Percentiles rank a stretch among this genome's conserved stretches.
These are phyloP conservation scores for Holothuria scabra DNA, from an alignment of 53 echinoderm and acorn worm species.

Conservation along the genomic window DNA sequence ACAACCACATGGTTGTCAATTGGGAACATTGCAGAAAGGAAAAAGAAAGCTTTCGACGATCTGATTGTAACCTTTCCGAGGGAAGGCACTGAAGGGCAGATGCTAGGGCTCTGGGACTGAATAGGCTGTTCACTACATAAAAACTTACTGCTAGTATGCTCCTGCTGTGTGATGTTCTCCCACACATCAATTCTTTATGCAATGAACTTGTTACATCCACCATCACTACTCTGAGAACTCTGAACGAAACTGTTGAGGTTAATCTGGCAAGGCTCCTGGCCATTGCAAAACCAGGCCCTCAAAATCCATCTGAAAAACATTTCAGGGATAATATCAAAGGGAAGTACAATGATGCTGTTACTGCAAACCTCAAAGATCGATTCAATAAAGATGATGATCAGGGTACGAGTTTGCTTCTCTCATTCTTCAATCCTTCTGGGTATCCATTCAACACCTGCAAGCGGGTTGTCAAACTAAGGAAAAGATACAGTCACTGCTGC, in stretches of 20 bases:
- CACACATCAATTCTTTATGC: constrained; percentile 32
- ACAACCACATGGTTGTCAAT: constrained; percentile 65
- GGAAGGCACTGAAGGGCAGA: constrained; percentile 63
- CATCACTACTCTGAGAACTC: constrained; percentile 40
- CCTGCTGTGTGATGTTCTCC: constrained; percentile 68
- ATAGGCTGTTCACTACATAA: constrained; percentile 44
- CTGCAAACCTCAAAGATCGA: constrained; percentile 36
- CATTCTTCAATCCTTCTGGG: constrained; percentile 31
- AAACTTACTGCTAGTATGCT: constrained; percentile 61
- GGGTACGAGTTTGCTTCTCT: constrained; percentile 37
- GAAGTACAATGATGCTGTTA: constrained; percentile 23
- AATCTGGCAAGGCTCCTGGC: constrained; percentile 38
- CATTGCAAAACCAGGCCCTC: constrained; percentile 37
- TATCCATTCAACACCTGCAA: constrained; percentile 3
- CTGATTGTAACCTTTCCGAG: constrained; percentile 58
- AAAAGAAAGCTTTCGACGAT: constrained; percentile 44
- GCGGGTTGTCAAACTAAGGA: constrained; percentile 14
- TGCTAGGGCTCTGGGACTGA: constrained; percentile 61
- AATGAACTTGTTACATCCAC: constrained; percentile 52
- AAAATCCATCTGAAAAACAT: constrained; percentile 37
- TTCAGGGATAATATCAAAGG: constrained; percentile 29
- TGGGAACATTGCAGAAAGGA: constrained; percentile 51
- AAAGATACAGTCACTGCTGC: constrained; percentile 23
- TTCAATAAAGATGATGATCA: constrained; percentile 25
- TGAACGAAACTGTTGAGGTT: constrained; percentile 34